phyloP scores from a whole-genome alignment of 2,888 invertebrate genomes.

The Tetanocera ferruginea region DNA sequence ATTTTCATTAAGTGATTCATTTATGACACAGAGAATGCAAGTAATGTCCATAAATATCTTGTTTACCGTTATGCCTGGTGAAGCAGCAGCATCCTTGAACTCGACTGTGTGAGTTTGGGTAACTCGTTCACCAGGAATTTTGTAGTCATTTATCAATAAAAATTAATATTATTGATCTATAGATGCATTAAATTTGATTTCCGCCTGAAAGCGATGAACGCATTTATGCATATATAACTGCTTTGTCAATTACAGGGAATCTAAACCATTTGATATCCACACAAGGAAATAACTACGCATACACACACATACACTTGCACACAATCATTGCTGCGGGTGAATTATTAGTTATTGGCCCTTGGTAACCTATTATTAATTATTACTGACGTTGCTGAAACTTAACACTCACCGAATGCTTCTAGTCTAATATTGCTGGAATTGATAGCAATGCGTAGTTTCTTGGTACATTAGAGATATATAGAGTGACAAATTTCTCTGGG shows the following conservation, averaged over 20 bases:
- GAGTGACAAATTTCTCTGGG: no score
- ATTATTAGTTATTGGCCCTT: background rate
- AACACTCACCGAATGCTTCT: background rate
- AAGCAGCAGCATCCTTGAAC: background rate
- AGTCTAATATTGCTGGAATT: background rate
- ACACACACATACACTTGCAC: background rate
- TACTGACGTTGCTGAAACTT: background rate
- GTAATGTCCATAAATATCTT: background rate
- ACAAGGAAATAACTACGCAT: background rate
- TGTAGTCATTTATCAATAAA: constrained; percentile 5
- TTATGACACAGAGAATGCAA: background rate
- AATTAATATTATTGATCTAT: background rate
- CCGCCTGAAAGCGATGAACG: background rate
- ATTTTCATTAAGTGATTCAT: background rate
- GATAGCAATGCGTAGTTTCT: background rate
- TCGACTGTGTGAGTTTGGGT: background rate
- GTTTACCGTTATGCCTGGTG: background rate
- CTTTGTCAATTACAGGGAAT: background rate
- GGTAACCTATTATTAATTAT: background rate
- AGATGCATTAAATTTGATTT: background rate
- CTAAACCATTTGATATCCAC: no score
- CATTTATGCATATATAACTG: background rate
- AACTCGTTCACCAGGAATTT: background rate
- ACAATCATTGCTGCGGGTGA: background rate
- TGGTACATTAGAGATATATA: background rate